Percentiles rank a stretch among this genome's conserved stretches.
Evolutionary conservation across 2,113 vertebrate genomes (phyloP).

Genomic region (Hemiprocne comata): DNA sequence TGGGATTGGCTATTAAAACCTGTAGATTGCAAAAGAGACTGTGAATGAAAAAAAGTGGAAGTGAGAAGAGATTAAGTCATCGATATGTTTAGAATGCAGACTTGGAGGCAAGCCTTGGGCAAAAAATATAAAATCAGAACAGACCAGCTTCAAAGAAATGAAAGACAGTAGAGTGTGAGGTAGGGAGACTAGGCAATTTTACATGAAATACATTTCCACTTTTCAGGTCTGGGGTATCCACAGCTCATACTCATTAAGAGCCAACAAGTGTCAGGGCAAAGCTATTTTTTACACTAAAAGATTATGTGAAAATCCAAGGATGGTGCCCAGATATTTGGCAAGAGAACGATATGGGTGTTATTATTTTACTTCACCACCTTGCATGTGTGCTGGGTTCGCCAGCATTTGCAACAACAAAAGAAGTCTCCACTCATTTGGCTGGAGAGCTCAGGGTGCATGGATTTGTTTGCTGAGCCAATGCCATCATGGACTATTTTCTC

Average conservation of each 20-base stretch:
- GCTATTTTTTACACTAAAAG: not conserved
- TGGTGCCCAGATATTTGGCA: not conserved
- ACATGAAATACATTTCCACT: not conserved
- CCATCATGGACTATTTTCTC: not conserved
- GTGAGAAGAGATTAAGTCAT: slow-evolving; percentile 4
- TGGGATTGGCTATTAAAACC: not conserved
- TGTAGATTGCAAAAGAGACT: not conserved
- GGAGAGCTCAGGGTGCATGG: not conserved
- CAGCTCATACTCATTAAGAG: not conserved
- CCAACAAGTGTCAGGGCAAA: not conserved
- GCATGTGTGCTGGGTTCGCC: not conserved
- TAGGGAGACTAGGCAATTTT: not conserved
- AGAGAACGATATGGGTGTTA: fast-evolving
- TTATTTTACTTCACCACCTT: not conserved
- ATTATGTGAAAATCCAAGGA: not conserved
- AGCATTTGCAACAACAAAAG: not conserved
- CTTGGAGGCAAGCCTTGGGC: not conserved
- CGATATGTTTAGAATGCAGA: not conserved
- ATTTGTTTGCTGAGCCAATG: not conserved
- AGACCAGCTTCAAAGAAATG: not conserved
- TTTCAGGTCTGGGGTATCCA: not conserved
- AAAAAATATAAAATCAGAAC: not conserved
- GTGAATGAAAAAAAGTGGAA: slow-evolving; percentile 19
- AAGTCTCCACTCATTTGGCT: not conserved
- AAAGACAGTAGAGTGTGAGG: not conserved